Percentiles rank a stretch among this genome's conserved stretches.
phyloP scores from a whole-genome alignment of 2,113 vertebrate species.

The Ctenodactylus gundi region DNA sequence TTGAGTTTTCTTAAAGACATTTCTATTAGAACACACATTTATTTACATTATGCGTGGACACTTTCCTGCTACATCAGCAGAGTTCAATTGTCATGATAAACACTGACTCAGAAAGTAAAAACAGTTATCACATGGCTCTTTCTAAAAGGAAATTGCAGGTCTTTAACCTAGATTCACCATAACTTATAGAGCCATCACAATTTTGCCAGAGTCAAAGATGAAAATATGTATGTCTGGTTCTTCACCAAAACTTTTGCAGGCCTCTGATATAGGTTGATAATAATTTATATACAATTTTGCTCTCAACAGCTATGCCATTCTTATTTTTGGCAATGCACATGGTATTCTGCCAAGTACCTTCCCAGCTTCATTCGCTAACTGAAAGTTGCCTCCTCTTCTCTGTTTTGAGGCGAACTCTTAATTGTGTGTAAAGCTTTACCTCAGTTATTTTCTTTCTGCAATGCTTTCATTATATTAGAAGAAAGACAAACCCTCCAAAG shows the following conservation, averaged over 20 bases:
- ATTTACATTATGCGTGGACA: no score
- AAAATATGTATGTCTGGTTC: background rate
- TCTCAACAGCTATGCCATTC: background rate
- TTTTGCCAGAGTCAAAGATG: background rate
- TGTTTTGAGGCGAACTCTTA: background rate
- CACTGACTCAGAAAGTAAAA: background rate
- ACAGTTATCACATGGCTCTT: background rate
- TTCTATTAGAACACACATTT: background rate
- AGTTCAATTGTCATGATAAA: background rate
- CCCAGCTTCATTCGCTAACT: no score
- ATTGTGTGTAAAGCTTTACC: background rate
- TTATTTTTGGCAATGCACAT: background rate
- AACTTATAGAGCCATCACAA: background rate
- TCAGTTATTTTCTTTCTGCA: background rate
- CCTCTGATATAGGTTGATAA: background rate
- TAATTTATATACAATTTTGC: background rate
- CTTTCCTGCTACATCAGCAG: background rate
- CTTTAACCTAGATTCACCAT: background rate
- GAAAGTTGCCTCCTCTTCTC: background rate
- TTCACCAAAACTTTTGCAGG: background rate
- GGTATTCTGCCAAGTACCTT: accelerated
- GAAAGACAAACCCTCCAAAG: background rate
- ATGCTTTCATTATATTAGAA: background rate
- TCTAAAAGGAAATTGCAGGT: background rate
- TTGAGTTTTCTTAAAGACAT: background rate